phyloP scores from a whole-genome alignment of 2,113 vertebrate genomes.

The Leiothrix lutea region DNA sequence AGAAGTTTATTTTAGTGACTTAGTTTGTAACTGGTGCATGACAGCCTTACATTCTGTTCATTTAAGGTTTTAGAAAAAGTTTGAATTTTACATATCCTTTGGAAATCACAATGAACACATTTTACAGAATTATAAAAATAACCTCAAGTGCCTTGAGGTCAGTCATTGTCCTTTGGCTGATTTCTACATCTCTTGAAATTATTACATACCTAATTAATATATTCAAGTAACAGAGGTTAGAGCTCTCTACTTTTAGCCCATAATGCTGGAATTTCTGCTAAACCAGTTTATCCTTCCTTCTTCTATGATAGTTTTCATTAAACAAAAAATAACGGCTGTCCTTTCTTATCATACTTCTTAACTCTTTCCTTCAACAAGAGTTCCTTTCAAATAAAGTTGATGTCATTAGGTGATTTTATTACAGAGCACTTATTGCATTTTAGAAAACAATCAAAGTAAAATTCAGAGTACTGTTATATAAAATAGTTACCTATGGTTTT shows the following conservation, averaged over 20 bases:
- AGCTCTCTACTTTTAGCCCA: not conserved
- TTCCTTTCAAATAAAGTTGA: not conserved
- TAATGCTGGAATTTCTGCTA: not conserved
- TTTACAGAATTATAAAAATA: not conserved
- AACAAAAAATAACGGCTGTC: not conserved
- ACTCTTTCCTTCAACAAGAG: not conserved
- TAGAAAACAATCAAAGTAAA: not conserved
- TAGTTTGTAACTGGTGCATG: not conserved
- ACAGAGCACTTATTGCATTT: not conserved
- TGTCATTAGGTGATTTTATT: not conserved
- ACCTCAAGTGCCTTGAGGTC: not conserved
- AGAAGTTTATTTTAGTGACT: not conserved
- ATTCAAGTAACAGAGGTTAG: not conserved
- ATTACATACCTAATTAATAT: not conserved
- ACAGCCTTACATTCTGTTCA: not conserved
- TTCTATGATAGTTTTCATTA: not conserved
- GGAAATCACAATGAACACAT: not conserved
- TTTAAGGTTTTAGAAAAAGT: not conserved
- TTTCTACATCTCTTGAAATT: not conserved
- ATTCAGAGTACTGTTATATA: not conserved
- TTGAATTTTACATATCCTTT: not conserved
- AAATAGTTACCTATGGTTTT: not conserved
- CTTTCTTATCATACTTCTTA: not conserved
- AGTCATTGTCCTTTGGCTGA: not conserved
- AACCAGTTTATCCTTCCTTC: not conserved